phyloP scores from a whole-genome alignment of 2,113 vertebrate species.

The Elgaria multicarinata region DNA sequence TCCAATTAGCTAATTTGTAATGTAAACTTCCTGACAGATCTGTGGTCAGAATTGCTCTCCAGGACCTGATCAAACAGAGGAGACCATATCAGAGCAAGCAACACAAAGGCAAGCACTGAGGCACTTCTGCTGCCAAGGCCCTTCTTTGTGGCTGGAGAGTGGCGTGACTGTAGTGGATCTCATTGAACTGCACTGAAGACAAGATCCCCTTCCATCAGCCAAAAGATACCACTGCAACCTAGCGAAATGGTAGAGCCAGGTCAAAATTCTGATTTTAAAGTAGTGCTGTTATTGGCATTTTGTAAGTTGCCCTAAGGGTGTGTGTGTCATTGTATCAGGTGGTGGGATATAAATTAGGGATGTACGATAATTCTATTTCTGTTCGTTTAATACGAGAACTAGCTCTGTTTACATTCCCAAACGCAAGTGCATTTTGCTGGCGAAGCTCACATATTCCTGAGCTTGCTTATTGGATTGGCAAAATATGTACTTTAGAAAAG shows the following conservation, averaged over 20 bases:
- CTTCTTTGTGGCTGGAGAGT: neutral
- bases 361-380: too few relatives aligned
- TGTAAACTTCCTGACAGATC: conserved; percentile 69
- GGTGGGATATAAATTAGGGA: neutral
- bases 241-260: neutral
- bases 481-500: too few relatives aligned
- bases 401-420: too few relatives aligned
- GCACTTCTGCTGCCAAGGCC: conserved; percentile 12
- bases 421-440: too few relatives aligned
- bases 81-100: conserved; percentile 52
- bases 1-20: conserved; percentile 77
- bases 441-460: too few relatives aligned
- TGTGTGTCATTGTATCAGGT: neutral
- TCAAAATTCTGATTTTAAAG: neutral
- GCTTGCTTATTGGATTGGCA: too few relatives aligned
- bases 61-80: conserved; percentile 48
- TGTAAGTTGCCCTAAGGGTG: neutral
- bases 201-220: neutral
- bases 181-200: neutral
- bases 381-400: too few relatives aligned
- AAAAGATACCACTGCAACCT: neutral
- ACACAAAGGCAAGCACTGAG: conserved; percentile 27
- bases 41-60: conserved; percentile 66
- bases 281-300: neutral
- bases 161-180: neutral